phyloP scores from a whole-genome alignment of 2,888 invertebrate species.

The Eristalis intricaria region DNA sequence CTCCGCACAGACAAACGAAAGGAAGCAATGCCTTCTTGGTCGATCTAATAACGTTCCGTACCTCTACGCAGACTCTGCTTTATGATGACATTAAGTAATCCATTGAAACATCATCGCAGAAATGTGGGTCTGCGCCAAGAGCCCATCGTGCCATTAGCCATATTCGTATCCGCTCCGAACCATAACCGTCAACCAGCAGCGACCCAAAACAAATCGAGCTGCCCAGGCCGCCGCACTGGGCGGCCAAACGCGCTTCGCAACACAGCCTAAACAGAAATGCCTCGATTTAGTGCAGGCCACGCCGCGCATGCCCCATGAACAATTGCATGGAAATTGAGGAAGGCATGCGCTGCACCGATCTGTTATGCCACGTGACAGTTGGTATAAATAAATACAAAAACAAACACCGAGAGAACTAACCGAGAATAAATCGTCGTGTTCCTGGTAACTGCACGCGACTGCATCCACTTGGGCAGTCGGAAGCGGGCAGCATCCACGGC shows the following conservation, averaged over 20 bases:
- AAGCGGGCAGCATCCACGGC: neutral
- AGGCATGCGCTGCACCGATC: conserved; percentile 63
- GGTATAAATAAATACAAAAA: conserved; percentile 54
- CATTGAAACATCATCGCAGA: conserved; percentile 66
- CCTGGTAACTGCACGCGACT: conserved; percentile 7
- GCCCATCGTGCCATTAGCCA: conserved; percentile 52
- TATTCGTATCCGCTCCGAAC: conserved; percentile 54
- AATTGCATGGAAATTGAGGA: conserved; percentile 70
- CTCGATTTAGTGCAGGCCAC: conserved; percentile 43
- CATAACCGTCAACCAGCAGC: conserved; percentile 55
- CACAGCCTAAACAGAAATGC: neutral
- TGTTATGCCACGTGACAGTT: conserved; percentile 65
- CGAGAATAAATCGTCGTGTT: conserved; percentile 37
- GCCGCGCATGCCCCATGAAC: conserved; percentile 23
- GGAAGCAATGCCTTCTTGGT: conserved; percentile 5
- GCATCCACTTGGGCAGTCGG: neutral
- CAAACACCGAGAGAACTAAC: neutral
- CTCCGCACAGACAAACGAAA: neutral
- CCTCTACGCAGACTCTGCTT: conserved; percentile 39
- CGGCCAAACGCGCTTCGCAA: conserved; percentile 14
- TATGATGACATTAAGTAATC: conserved; percentile 69
- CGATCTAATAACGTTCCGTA: conserved; percentile 24
- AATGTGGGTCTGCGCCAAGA: conserved; percentile 32
- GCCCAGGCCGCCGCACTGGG: conserved; percentile 29
- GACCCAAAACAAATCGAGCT: conserved; percentile 45